Base-by-base conservation (phyloP, 1,140 invertebrate species). In the Helicoverpa armigera region DNA sequence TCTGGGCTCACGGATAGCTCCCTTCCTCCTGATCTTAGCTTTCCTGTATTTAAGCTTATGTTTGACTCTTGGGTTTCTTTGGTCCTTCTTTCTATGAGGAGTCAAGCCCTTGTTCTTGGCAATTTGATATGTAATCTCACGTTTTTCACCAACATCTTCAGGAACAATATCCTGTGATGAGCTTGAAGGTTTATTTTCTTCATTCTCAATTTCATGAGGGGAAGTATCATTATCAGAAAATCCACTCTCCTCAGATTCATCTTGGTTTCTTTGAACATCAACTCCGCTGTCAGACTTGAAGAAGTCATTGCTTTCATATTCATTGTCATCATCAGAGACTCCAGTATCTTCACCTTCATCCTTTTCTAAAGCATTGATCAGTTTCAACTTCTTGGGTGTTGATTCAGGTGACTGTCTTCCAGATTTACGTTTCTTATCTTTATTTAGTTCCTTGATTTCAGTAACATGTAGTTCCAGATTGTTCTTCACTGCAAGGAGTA, bases 21-120 rank as follows among this genome's bases (percentile, higher is more conserved):
- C 98, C 95, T 98, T 99, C 90, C 98, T 97, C 35, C 98, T 96
- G 80, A 98, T 98, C 82, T 97, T 96, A 0, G 98, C 98, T 94
- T 99, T 99, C 69, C 97, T 96, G 91, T 97, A 99, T 90, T 99
- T 99, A 81, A 97, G 97, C 85, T 97, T 97, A 92, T 99, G 97
- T 91, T 99, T 99, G 0, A 99, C 98, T 88, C 99, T 96, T 0
- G 99, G 98, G 96, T 99, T 99, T 83, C 98, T 96, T 85, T 97
- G 96, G 90, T 99, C 98, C 90, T 99, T 99, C 90, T 98, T 99
- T 79, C 98, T 96, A 83, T 97, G 96, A 12, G 98, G 98, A 54
- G 97, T 99, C 1, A 99, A 95, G 54, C 98, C 98, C 95, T 98
- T 99, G 89, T 99, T 99, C 93, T 99, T 99, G 10, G 97, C 97